These are phyloP conservation scores for Candoia aspera DNA, from an alignment of 2,113 vertebrate genomes.

Conservation along the genomic window DNA sequence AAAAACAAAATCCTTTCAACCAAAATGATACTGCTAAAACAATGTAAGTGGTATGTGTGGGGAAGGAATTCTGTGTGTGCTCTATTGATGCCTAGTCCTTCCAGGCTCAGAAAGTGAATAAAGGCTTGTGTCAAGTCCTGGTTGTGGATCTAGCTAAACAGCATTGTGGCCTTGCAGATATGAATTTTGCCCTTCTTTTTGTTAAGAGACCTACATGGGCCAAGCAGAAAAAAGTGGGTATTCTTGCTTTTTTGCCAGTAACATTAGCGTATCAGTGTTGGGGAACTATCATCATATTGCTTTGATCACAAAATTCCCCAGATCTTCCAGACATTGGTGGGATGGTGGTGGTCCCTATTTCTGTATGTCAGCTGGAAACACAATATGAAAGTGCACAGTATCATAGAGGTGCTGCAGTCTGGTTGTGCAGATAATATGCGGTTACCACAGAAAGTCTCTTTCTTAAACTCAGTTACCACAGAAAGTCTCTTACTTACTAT, in stretches of 20 bases:
- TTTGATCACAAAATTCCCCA: too few species aligned
- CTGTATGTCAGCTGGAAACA: slow-evolving; percentile 18
- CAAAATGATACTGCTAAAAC: neutral
- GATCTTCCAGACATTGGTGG: neutral
- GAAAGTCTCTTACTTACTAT: slow-evolving; percentile 16
- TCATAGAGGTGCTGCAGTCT: slow-evolving; percentile 12
- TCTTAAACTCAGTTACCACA: neutral
- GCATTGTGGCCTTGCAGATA: neutral
- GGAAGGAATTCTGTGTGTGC: neutral
- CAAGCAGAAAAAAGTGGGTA: neutral
- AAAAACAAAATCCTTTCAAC: neutral
- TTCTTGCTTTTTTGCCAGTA: neutral
- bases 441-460: neutral
- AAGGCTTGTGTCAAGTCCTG: neutral
- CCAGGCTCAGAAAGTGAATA: neutral
- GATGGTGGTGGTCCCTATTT: neutral
- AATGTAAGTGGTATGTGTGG: neutral
- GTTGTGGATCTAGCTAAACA: neutral
- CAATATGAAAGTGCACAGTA: too few species aligned
- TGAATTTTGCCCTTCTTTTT: neutral
- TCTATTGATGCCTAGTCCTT: neutral
- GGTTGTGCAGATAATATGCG: slow-evolving; percentile 24
- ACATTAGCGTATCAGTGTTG: neutral
- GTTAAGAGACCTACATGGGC: rapidly evolving
- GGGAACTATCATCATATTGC: neutral